These are phyloP conservation scores for Petrocephalus schoutedeni DNA, from an alignment of 2,797 vertebrate species.

Conservation along the genomic window DNA sequence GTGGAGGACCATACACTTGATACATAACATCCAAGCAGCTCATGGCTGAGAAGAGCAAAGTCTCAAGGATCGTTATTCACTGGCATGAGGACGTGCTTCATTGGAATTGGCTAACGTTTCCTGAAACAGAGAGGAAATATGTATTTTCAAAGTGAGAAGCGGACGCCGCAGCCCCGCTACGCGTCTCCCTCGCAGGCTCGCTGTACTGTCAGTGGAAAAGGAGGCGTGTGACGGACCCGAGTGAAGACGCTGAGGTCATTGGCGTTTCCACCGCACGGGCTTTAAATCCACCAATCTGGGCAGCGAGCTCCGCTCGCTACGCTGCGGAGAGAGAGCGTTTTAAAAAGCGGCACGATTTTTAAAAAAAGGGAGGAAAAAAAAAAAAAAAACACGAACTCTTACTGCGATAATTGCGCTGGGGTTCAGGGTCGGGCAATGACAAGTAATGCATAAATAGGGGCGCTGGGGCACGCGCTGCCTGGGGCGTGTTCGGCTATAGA, in stretches of 20 bases:
- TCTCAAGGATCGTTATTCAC: slow-evolving; percentile 53
- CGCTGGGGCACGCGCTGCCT: neutral
- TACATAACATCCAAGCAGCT: slow-evolving; percentile 99
- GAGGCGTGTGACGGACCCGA: slow-evolving; percentile 15
- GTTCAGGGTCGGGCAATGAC: neutral
- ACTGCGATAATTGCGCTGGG: neutral
- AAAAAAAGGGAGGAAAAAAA: neutral
- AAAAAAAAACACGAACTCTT: neutral
- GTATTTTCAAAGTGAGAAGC: neutral
- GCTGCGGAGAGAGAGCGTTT: slow-evolving; percentile 16
- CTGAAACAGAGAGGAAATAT: slow-evolving; percentile 17
- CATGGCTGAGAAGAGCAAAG: slow-evolving; percentile 73
- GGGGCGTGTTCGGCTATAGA: neutral
- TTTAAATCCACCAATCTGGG: slow-evolving; percentile 35
- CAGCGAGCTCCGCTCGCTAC: neutral
- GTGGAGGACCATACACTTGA: slow-evolving; percentile 87
- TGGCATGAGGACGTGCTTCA: slow-evolving; percentile 52
- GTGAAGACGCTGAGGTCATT: slow-evolving; percentile 33
- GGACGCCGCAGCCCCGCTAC: slow-evolving; percentile 9
- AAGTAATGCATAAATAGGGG: neutral
- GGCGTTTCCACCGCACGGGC: slow-evolving; percentile 36
- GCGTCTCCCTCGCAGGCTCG: slow-evolving; percentile 14
- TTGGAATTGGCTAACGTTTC: slow-evolving; percentile 40
- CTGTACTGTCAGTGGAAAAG: slow-evolving; percentile 25
- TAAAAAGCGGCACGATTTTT: slow-evolving; percentile 6